These are phyloP conservation scores for Syrmaticus mikado DNA, from an alignment of 2,113 vertebrate genomes.

Conservation along the genomic window DNA sequence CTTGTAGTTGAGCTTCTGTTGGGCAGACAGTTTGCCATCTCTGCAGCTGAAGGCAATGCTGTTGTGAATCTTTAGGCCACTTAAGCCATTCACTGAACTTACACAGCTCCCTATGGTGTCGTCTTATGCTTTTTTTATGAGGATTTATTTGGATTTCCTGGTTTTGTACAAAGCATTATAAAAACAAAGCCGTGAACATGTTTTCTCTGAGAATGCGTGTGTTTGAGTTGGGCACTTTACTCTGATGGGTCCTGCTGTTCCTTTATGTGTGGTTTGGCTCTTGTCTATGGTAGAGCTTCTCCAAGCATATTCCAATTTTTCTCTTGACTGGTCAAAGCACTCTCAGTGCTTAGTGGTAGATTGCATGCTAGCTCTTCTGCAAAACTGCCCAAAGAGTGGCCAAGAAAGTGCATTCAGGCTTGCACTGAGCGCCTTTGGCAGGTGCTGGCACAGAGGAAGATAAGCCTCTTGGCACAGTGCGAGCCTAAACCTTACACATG, in stretches of 20 bases:
- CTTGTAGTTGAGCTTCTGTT: fast-evolving
- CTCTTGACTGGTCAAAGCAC: constrained; percentile 41
- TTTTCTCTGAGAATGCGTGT: neutral
- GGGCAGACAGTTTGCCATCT: neutral
- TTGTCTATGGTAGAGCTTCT: constrained; percentile 24
- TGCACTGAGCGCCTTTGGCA: fast-evolving
- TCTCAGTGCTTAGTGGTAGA: constrained; percentile 9
- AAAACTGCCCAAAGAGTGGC: neutral
- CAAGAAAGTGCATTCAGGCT: neutral
- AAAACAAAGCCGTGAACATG: neutral
- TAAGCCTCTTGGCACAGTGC: neutral
- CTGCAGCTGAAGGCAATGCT: neutral
- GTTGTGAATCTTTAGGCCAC: neutral
- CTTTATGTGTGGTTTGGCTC: constrained; percentile 55
- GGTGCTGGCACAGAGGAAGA: neutral
- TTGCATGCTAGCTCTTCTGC: constrained; percentile 5
- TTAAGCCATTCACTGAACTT: constrained; percentile 44
- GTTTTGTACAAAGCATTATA: constrained; percentile 14
- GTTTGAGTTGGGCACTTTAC: constrained; percentile 43
- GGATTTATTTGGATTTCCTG: constrained; percentile 24
- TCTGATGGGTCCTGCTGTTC: constrained; percentile 37
- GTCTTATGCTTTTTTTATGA: constrained; percentile 34
- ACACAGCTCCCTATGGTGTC: neutral
- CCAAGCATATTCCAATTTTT: constrained; percentile 49
- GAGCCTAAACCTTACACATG: neutral